phyloP scores from a whole-genome alignment of 2,888 invertebrate species.

The Drosophila nigricruria region DNA sequence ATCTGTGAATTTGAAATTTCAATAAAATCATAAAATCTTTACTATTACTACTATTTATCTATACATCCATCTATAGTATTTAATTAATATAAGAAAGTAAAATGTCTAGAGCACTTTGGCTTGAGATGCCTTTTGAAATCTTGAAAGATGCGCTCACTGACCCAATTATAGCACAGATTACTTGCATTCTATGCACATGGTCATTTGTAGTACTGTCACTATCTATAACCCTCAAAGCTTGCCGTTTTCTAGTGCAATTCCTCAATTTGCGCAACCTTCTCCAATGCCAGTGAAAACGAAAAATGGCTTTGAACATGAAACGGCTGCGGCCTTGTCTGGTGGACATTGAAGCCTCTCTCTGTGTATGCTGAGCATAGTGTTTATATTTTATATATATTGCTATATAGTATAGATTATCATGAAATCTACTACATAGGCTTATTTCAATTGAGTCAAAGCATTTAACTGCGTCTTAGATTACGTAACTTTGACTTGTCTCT shows the following conservation, averaged over 20 bases:
- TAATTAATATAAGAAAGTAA: too few relatives aligned
- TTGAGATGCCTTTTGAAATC: slow-evolving; percentile 3
- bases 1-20: too few relatives aligned
- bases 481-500: slow-evolving; percentile 52
- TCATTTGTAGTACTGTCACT: slow-evolving; percentile 39
- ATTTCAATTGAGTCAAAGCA: slow-evolving; percentile 57
- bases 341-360: slow-evolving; percentile 43
- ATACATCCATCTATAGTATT: not conserved
- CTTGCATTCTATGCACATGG: slow-evolving; percentile 4
- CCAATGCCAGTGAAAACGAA: slow-evolving; percentile 68
- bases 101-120: not conserved
- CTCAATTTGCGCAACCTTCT: slow-evolving; percentile 50
- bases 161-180: slow-evolving; percentile 14
- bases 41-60: too few relatives aligned
- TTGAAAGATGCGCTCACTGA: slow-evolving; percentile 1
- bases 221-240: slow-evolving; percentile 23
- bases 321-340: slow-evolving; percentile 52
- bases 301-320: slow-evolving; percentile 57
- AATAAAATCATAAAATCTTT: too few relatives aligned
- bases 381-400: not conserved
- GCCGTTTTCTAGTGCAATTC: slow-evolving; percentile 40
- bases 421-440: slow-evolving; percentile 21
- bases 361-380: not conserved
- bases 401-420: slow-evolving; percentile 18
- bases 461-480: slow-evolving; percentile 72